Evolutionary conservation across 1,140 invertebrate species (phyloP), one percentile per base, ranked within the genome.

Genomic region (Drosophila oshimai): DNA sequence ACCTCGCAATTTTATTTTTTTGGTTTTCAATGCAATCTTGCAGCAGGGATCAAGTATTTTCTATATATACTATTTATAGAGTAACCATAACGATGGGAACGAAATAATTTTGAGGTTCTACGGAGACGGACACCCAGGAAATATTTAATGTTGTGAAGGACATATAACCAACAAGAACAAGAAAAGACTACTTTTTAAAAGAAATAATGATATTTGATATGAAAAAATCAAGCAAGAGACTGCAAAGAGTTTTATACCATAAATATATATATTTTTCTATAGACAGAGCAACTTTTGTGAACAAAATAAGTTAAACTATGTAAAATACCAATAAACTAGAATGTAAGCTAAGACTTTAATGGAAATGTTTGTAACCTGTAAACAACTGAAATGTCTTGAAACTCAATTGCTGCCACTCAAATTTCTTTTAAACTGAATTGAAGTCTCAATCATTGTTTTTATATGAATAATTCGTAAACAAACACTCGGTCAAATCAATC

Each of bases 21-120:
- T 73, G 13, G 53, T 61, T 76, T 80, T 61, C 20, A 67, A 75
- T 79, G 55, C 68, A 86, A 31, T 65, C 44, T 58, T 71, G 67
- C 69, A 64, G 72, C 80, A 86, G 80, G 80, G 80, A 86, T 80
- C 72, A 86, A 86, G 80, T 86, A 86, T 86, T 86, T 73, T 77
- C 31, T 73, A 58, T 77, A 67, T 58, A 74, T 45, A 39, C 28
- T 58, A 75, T 64, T 62, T 67, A 49, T 39, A 28, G 47, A 64
- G 18, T 49, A 39, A 69, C 37, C 34, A 37, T 39, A 54, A n/a
- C n/a, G n/a, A n/a, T n/a, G n/a, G n/a, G n/a, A n/a, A 33, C 9
- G 44, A 67, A 41, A 46, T 60, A 29, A 39, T 65, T 60, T 60
- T 44, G 24, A 10, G 60, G 54, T 55, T 73, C 50, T 62, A 73